A percentile compares a stretch with the other conserved stretches of the same genome.
Conservation (phyloP, 2,113 vertebrate species). For the Cariama cristata region DNA sequence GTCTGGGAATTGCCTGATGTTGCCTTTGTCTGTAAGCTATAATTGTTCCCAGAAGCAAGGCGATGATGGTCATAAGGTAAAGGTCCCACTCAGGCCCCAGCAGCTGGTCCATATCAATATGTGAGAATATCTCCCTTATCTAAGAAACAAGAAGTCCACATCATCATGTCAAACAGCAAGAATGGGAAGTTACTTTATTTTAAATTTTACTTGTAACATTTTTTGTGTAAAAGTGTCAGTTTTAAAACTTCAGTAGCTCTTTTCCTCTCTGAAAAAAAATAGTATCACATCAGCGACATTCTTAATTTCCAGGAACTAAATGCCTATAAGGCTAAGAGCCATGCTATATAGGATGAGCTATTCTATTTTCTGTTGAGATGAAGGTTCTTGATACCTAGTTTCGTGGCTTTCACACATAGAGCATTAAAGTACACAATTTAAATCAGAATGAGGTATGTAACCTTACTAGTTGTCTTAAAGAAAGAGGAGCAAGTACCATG, state of each 20-base stretch:
- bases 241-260: neutral
- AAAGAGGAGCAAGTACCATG: neutral
- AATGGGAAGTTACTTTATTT: neutral
- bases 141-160: constrained; percentile 61
- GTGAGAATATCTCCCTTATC: constrained; percentile 86
- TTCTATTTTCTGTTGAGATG: neutral
- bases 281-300: neutral
- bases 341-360: neutral
- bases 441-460: neutral
- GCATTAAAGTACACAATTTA: neutral
- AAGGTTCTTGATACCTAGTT: neutral
- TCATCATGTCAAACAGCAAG: neutral
- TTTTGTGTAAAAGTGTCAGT: neutral
- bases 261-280: neutral
- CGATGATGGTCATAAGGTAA: constrained; percentile 98
- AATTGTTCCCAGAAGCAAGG: constrained; percentile 92
- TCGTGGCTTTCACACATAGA: neutral
- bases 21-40: constrained; percentile 97
- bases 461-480: neutral
- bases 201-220: neutral
- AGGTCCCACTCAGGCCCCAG: constrained; percentile 98
- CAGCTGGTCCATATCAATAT: constrained; percentile 95
- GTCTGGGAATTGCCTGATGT: constrained; percentile 84
- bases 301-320: neutral
- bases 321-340: neutral